Percentiles rank a stretch among this genome's conserved stretches.
These are phyloP conservation scores for Helicolenus hilgendorfi DNA, from an alignment of 2,797 vertebrate species.

Conservation along the genomic window DNA sequence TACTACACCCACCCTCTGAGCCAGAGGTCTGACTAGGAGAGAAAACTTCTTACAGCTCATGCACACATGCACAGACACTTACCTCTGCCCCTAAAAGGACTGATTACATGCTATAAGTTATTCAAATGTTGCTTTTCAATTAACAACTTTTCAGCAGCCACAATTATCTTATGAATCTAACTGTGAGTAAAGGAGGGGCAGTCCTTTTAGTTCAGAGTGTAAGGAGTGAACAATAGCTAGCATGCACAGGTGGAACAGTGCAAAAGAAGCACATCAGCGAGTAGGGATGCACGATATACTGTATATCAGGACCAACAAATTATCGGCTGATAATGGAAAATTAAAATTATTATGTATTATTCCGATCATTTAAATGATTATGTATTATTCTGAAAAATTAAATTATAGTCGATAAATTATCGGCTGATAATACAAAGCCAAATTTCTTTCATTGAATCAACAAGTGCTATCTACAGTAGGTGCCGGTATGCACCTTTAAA, in stretches of 20 bases:
- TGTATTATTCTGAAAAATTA: no score
- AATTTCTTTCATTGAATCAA: no score
- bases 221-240: conserved; percentile 61
- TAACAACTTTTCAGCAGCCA: background rate
- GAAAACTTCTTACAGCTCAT: conserved; percentile 64
- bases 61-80: conserved; percentile 76
- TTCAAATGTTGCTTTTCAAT: background rate
- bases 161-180: background rate
- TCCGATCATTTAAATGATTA: no score
- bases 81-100: conserved; percentile 74
- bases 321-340: no score
- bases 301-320: no score
- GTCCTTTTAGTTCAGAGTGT: conserved; percentile 78
- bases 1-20: background rate
- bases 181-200: background rate
- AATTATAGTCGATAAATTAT: no score
- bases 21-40: conserved; percentile 3
- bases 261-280: conserved; percentile 40
- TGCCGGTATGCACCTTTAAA: no score
- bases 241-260: conserved; percentile 68
- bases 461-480: no score
- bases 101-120: background rate
- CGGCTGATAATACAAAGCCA: no score
- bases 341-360: no score
- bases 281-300: background rate